Evolutionary conservation across 2,888 invertebrate genomes (phyloP), one percentile per base, ranked within the genome.

Genomic region (Diabrotica balteata): DNA sequence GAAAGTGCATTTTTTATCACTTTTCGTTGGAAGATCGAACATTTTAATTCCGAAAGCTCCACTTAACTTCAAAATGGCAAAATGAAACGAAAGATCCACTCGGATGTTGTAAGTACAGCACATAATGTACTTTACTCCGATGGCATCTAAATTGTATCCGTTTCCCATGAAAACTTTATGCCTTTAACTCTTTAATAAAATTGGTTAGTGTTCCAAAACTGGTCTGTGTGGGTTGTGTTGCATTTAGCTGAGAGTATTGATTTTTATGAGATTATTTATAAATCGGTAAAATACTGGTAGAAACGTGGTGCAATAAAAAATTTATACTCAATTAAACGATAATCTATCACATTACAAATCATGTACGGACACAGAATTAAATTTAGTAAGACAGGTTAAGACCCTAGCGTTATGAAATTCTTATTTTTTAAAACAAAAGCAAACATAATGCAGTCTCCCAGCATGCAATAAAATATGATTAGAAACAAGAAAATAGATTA

Each of bases 161-260:
- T 22, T 55, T 49, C 7, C 49, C 62, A 53, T 61, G 65, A 60
- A 57, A 61, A 59, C 55, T 63, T 67, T 51, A 63, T 55, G 52
- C 66, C 63, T 63, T 63, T 51, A 63, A 69, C 66, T 65, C 65
- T 44, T 52, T 62, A 51, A 66, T 66, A 66, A 69, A 69, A 63
- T 58, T 54, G 61, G 57, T 65, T 58, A 65, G 63, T 57, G 61
- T 57, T 53, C 53, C 8, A 32, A 32, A 45, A 32, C 32, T 32
- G 32, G 49, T 11, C 49, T n/a, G 49, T 11, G 10, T 49, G 11
- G 10, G 4, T n/a, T 49, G 49, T n/a, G 11, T 49, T 49, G 55
- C 55, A 54, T 63, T 49, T 47, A 54, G 43, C 55, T 42, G 55
- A 54, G 62, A 43, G 49, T 32, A 49, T 46, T 11, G 45, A 46